Evolutionary conservation across 2,888 invertebrate genomes (phyloP).

Genomic region (Invenusta paracnida): DNA sequence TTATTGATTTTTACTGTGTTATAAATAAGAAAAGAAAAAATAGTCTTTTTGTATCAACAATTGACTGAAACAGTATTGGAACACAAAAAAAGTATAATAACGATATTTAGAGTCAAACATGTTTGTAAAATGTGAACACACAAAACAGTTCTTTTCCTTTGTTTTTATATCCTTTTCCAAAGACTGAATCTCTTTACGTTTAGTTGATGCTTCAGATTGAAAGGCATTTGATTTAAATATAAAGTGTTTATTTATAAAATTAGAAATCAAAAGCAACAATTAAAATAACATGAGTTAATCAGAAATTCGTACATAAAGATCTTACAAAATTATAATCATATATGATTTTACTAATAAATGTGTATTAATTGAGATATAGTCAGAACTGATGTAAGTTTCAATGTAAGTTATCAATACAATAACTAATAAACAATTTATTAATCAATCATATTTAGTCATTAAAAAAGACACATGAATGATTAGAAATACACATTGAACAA

Average conservation of each 20-base stretch:
- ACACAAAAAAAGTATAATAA: not conserved
- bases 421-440: not conserved
- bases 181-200: slow-evolving; percentile 2
- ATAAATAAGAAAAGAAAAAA: not conserved
- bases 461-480: not conserved
- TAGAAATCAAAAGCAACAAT: too few relatives aligned
- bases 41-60: slow-evolving; percentile 11
- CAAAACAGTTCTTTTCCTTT: not conserved
- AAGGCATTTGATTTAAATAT: slow-evolving; percentile 25
- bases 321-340: too few relatives aligned
- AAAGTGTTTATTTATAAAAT: too few relatives aligned
- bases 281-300: too few relatives aligned
- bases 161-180: not conserved
- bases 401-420: too few relatives aligned
- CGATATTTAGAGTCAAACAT: not conserved
- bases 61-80: slow-evolving; percentile 10
- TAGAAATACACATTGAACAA: too few relatives aligned
- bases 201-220: slow-evolving; percentile 14
- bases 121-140: not conserved
- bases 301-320: too few relatives aligned
- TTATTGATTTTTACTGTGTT: not conserved
- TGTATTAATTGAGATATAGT: not conserved
- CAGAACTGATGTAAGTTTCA: not conserved
- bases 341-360: not conserved
- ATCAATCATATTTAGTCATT: not conserved